phyloP scores from a whole-genome alignment of 2,113 vertebrate species.

The Paracanthobrama guichenoti region DNA sequence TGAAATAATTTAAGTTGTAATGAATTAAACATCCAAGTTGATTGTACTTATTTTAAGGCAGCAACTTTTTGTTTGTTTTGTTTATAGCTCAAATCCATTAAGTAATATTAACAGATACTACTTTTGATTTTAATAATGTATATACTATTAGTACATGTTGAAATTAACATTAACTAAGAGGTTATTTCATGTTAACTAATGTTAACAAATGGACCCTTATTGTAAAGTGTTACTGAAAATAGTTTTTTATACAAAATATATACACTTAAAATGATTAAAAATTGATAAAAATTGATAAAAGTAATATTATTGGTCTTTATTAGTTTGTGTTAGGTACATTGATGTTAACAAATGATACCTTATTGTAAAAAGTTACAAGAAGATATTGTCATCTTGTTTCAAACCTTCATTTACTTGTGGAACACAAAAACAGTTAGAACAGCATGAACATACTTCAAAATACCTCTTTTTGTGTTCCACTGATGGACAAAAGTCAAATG shows the following conservation, averaged over 20 bases:
- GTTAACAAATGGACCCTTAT: too few relatives aligned
- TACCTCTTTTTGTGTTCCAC: background rate
- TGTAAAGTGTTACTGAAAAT: too few relatives aligned
- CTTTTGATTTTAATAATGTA: background rate
- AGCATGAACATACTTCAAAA: background rate
- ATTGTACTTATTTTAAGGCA: too few relatives aligned
- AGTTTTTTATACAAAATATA: too few relatives aligned
- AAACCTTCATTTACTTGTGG: background rate
- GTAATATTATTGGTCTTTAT: background rate
- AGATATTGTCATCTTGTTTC: background rate
- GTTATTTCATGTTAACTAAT: background rate
- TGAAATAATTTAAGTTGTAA: too few relatives aligned
- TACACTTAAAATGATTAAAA: background rate
- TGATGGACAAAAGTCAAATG: background rate
- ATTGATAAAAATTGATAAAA: background rate
- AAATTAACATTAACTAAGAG: background rate
- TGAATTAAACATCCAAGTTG: too few relatives aligned
- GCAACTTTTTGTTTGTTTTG: too few relatives aligned
- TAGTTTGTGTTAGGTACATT: too few relatives aligned
- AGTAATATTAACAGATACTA: background rate
- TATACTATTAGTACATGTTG: background rate
- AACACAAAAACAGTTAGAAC: background rate
- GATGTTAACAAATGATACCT: background rate
- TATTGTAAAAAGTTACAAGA: too few relatives aligned
- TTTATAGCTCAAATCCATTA: too few relatives aligned